Base-by-base conservation (phyloP, 2,797 vertebrate species). In the Nannoperca australis region DNA sequence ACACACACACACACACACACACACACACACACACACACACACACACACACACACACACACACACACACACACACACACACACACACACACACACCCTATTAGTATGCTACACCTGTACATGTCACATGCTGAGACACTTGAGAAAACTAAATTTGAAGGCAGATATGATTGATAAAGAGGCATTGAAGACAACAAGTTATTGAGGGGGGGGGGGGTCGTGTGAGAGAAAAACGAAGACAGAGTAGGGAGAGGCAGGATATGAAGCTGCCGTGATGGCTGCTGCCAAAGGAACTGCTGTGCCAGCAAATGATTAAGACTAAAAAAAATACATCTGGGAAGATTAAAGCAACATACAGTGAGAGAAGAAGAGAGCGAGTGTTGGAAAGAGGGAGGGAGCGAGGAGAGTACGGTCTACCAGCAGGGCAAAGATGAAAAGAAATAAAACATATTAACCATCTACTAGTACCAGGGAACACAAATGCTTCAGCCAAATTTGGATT, bases 251-350 rank as follows among this genome's bases (percentile, higher is more conserved):
- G 53, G 68, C 24, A 67, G 44, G 76, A 49, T 53, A 58, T 89
- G 86, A 83, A 70, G 45, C 47, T 50, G 58, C 27, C 22, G 15
- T 66, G 81, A 66, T 45, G 10, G 72, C 56, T 55, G 61, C 66
- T 66, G 47, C 42, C 55, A 49, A 44, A 58, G 65, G 47, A 88
- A 78, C 2, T 18, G 50, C 66, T 68, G 72, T 68, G 80, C 90
- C 89, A 91, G 91, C 86, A 89, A 84, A 90, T 89, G 72, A 91
- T 91, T 78, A 79, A 80, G 12, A 69, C 45, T 2, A 30, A 71
- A 80, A 78, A 81, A 44, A 44, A 5, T 34, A 70, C 76, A 81
- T 65, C 38, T 71, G 78, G 61, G 54, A 79, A 40, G 76, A 91
- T 89, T 65, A 87, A 88, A 91, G 84, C 20, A 54, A 42, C 63